Evolutionary conservation across 2,797 vertebrate genomes (phyloP), one percentile per base, ranked within the genome.

Genomic region (Podarcis lilfordi): DNA sequence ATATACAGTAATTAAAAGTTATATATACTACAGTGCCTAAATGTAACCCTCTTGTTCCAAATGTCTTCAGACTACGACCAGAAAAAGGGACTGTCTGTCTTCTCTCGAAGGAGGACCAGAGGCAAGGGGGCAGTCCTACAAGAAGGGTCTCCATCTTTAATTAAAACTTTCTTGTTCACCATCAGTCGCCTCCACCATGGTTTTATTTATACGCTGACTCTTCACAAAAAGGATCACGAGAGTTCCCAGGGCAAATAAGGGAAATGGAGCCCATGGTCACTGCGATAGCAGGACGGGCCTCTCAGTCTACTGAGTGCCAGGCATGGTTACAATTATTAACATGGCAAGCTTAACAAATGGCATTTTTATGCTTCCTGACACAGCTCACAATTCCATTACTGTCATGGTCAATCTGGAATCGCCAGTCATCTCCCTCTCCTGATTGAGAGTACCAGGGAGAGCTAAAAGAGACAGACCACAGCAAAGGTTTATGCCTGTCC

Each of bases 371-470:
- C 0, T 27, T 86, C 91, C 81, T 93, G 19, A 7, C 23, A 93
- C 82, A 81, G 2, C 74, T 84, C 40, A 43, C 43, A 64, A 25
- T 19, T 93, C 89, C 25, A 90, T 92, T 89, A 82, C 3, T 88
- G 8, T 87, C 59, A n/a, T 10, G 3, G 3, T 45, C 37, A 82
- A 1, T 82, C 72, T 89, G 29, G 17, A 50, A 80, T 77, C 3
- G 55, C 45, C 88, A 71, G 27, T 80, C 80, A 87, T 75, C 4
- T 29, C 85, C 35, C 17, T 89, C 37, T 50, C 23, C 2, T 69
- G 92, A 85, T 80, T 86, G 17, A 88, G 50, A 61, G 37, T 80
- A 83, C 90, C 66, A 23, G n/a, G 86, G n/a, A 87, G 75, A 92
- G 25, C 74, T 85, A 40, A 82, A 55, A 82, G 79, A 1, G 43